Evolutionary conservation across 2,888 invertebrate species (phyloP).

Genomic region (Eupsilia transversa): DNA sequence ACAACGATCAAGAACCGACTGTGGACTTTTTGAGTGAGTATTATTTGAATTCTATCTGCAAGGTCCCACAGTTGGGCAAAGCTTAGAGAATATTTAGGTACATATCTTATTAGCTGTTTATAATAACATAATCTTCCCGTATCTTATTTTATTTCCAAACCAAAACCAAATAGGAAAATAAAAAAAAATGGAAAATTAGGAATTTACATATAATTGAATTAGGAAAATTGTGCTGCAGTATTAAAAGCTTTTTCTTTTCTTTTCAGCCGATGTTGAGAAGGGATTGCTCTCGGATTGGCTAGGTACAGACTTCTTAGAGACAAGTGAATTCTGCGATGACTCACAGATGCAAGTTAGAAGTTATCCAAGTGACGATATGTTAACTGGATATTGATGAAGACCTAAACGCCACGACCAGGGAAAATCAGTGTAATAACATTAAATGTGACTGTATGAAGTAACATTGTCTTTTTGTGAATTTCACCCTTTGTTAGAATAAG

Average conservation of each 20-base stretch:
- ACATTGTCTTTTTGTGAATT: too few species aligned
- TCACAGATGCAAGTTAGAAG: slow-evolving; percentile 5
- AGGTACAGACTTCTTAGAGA: background rate
- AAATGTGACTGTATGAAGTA: background rate
- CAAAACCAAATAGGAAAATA: too few species aligned
- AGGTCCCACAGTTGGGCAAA: too few species aligned
- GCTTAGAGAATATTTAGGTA: too few species aligned
- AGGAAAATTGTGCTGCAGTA: background rate
- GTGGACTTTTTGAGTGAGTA: slow-evolving; percentile 41
- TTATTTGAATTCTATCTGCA: background rate
- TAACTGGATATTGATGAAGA: slow-evolving; percentile 4
- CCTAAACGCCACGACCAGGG: background rate
- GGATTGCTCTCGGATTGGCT: slow-evolving; percentile 26
- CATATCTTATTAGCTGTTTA: too few species aligned
- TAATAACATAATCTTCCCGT: too few species aligned
- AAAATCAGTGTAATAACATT: background rate
- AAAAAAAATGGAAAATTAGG: too few species aligned
- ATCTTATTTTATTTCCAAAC: too few species aligned
- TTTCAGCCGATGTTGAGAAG: slow-evolving; percentile 47
- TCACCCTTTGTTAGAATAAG: too few species aligned
- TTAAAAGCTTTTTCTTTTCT: background rate
- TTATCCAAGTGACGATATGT: background rate
- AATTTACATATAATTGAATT: too few species aligned
- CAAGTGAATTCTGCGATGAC: background rate
- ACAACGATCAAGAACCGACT: background rate